These are phyloP conservation scores for Melieria picta DNA, from an alignment of 2,888 invertebrate species.

Conservation along the genomic window DNA sequence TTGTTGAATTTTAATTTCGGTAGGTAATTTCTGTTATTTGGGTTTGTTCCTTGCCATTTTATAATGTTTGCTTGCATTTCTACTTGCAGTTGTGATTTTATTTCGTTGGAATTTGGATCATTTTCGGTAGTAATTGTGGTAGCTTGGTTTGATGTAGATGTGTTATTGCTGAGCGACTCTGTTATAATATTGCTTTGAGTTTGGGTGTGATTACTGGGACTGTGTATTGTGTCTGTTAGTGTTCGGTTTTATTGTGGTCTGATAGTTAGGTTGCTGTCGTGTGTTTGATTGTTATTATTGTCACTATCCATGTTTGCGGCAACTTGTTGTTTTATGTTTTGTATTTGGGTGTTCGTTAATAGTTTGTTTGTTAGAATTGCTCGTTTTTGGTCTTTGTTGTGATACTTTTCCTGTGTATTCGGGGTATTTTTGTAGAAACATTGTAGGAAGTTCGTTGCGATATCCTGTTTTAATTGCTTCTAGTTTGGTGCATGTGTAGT, in stretches of 20 bases:
- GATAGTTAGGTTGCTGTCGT: background rate
- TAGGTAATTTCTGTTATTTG: no score
- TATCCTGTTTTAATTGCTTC: constrained; percentile 17
- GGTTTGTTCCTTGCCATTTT: no score
- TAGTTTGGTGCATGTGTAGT: constrained; percentile 7
- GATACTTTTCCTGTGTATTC: background rate
- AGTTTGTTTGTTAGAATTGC: background rate
- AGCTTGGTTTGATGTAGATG: no score
- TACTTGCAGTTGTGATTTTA: no score
- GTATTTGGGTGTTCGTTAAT: constrained; percentile 2
- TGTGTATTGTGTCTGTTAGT: background rate
- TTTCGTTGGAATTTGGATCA: no score
- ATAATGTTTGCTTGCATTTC: no score
- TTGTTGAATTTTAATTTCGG: no score
- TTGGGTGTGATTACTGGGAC: background rate
- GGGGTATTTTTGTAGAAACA: constrained; percentile 9
- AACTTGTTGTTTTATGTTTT: constrained; percentile 1
- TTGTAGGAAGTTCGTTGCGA: background rate
- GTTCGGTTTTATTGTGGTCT: no score
- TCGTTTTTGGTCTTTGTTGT: constrained; percentile 10
- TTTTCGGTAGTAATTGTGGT: no score
- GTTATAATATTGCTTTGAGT: background rate
- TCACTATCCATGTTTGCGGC: background rate
- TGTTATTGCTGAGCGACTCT: no score
- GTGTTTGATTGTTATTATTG: background rate